A percentile compares a stretch with the other conserved stretches of the same genome.
phyloP scores from a whole-genome alignment of 2,797 vertebrate species.

The Astyanax mexicanus region DNA sequence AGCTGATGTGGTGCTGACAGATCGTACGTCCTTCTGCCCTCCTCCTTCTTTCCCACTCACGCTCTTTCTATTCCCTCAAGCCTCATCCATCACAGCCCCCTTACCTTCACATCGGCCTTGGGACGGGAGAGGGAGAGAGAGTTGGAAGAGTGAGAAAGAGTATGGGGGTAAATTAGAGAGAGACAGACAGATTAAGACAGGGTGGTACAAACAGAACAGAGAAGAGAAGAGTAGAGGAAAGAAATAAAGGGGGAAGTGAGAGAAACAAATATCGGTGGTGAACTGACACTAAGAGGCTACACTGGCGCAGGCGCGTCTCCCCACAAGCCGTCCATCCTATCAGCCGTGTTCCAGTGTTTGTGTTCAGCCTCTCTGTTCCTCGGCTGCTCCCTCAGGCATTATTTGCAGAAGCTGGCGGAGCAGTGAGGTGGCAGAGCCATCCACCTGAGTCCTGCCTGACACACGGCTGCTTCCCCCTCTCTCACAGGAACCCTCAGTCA shows the following conservation, averaged over 20 bases:
- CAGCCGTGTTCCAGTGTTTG: constrained; percentile 25
- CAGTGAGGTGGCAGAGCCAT: constrained; percentile 14
- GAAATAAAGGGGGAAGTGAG: background rate
- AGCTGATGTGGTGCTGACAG: constrained; percentile 11
- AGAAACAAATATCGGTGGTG: background rate
- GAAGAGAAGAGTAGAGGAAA: background rate
- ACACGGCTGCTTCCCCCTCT: constrained; percentile 46
- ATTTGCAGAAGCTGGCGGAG: constrained; percentile 38
- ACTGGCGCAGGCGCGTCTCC: constrained; percentile 2
- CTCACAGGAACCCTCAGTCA: constrained; percentile 38
- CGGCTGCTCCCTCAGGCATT: constrained; percentile 22
- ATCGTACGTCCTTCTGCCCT: background rate
- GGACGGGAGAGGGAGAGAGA: background rate
- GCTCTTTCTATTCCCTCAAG: constrained; percentile 6
- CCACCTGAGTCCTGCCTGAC: constrained; percentile 50
- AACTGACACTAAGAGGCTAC: constrained; percentile 2
- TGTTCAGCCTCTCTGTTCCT: background rate
- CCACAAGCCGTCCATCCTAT: constrained; percentile 20
- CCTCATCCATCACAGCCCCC: constrained; percentile 42
- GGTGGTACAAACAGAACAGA: background rate
- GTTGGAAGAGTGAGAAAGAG: background rate
- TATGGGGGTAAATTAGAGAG: background rate
- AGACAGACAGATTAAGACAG: background rate
- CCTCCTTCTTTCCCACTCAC: constrained; percentile 7
- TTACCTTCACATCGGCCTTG: constrained; percentile 24